Conservation (phyloP, 1,140 invertebrate genomes). For the Triops longicaudatus region DNA sequence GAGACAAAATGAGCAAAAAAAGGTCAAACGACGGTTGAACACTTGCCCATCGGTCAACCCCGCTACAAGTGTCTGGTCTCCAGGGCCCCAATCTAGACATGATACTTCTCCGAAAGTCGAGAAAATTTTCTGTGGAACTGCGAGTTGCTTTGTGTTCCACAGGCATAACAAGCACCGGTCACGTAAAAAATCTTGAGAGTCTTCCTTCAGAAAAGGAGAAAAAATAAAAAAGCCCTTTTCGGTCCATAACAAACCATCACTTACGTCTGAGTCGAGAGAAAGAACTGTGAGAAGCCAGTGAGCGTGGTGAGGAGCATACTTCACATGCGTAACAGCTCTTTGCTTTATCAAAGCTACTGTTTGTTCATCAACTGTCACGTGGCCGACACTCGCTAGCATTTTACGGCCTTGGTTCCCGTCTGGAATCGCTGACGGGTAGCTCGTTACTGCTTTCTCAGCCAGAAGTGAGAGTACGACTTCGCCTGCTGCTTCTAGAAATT, state of each 20-base stretch:
- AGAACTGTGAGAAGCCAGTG: background rate
- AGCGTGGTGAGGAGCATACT: background rate
- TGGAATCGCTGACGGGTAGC: conserved; percentile 1
- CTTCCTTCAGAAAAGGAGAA: background rate
- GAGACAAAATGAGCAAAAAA: no score
- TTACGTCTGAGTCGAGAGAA: background rate
- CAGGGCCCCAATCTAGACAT: background rate
- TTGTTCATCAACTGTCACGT: background rate
- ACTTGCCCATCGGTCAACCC: background rate
- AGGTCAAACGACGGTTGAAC: background rate
- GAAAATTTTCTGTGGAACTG: background rate
- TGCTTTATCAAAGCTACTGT: background rate
- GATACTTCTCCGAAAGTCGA: background rate
- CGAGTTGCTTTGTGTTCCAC: background rate
- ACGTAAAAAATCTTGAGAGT: background rate
- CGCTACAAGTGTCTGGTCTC: background rate
- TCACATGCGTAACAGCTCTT: background rate
- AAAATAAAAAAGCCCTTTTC: no score
- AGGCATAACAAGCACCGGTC: background rate
- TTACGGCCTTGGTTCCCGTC: background rate
- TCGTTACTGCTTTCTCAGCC: background rate
- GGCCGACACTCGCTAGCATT: background rate
- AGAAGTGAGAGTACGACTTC: background rate
- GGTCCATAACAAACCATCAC: background rate
- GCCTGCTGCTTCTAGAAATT: background rate